Percentiles rank a stretch among this genome's conserved stretches.
phyloP scores from a whole-genome alignment of 1,140 invertebrate species.

The Hetaerina americana region DNA sequence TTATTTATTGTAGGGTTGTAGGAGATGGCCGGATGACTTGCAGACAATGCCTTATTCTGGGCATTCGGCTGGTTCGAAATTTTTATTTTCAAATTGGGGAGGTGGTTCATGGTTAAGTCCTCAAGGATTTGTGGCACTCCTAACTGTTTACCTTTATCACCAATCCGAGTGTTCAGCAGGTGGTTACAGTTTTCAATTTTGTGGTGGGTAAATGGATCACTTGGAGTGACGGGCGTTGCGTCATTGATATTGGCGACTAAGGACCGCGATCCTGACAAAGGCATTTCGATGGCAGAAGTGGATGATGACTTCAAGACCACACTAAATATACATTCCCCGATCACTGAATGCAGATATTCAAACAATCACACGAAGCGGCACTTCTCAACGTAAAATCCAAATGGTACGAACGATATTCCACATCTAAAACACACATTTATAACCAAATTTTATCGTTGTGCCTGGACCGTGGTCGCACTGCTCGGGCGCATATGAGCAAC shows the following conservation, averaged over 20 bases:
- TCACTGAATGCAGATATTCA: no score
- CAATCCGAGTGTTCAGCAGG: background rate
- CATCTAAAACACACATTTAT: no score
- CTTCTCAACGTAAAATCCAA: no score
- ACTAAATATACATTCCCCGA: no score
- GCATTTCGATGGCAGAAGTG: conserved; percentile 21
- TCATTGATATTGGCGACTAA: conserved; percentile 28
- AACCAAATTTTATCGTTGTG: no score
- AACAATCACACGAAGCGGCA: no score
- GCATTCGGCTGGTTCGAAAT: background rate
- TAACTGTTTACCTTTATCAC: background rate
- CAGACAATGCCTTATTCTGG: background rate
- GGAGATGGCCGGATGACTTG: background rate
- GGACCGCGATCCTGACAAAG: conserved; percentile 29
- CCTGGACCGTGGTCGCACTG: no score
- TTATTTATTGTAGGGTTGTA: background rate
- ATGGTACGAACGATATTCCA: no score
- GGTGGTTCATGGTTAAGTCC: background rate
- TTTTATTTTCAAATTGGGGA: background rate
- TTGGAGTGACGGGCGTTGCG: conserved; percentile 9
- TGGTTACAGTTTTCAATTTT: background rate
- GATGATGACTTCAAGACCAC: background rate
- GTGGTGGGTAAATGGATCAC: background rate
- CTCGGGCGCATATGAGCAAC: no score
- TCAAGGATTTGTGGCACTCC: background rate